Percentiles rank a stretch among this genome's conserved stretches.
phyloP scores from a whole-genome alignment of 1,140 invertebrate genomes.

The Drosophila prosaltans region DNA sequence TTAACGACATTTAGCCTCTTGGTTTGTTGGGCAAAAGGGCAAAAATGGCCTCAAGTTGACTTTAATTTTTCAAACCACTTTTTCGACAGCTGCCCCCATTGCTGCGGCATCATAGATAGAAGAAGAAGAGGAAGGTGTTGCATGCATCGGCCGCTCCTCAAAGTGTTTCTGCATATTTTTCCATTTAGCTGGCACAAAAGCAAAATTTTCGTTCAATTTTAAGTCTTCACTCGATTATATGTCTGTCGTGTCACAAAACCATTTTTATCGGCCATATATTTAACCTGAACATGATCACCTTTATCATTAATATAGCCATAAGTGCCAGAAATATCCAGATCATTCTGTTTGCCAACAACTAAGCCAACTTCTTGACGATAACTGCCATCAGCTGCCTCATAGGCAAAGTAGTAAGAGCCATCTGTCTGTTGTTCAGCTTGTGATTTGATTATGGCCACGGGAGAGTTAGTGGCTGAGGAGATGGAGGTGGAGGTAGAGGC shows the following conservation, averaged over 20 bases:
- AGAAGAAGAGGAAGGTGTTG: slow-evolving; percentile 15
- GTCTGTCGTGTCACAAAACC: slow-evolving; percentile 87
- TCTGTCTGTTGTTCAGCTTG: slow-evolving; percentile 63
- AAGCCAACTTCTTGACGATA: slow-evolving; percentile 75
- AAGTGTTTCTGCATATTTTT: slow-evolving; percentile 19
- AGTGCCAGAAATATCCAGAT: slow-evolving; percentile 82
- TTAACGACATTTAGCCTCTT: slow-evolving; percentile 55
- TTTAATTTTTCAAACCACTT: slow-evolving; percentile 12
- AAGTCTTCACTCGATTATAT: slow-evolving; percentile 82
- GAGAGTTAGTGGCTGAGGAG: slow-evolving; percentile 18
- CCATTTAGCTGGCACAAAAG: slow-evolving; percentile 16
- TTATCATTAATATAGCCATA: slow-evolving; percentile 86
- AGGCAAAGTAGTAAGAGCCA: slow-evolving; percentile 75
- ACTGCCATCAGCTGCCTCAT: slow-evolving; percentile 69
- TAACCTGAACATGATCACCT: slow-evolving; percentile 88
- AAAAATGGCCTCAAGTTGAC: slow-evolving; percentile 35
- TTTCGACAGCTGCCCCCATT: slow-evolving; percentile 17
- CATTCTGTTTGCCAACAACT: slow-evolving; percentile 46
- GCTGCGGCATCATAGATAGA: slow-evolving; percentile 27
- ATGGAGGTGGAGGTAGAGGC: slow-evolving; percentile 16
- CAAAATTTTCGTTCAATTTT: slow-evolving; percentile 15
- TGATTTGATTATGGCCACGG: slow-evolving; percentile 63
- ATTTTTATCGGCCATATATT: slow-evolving; percentile 87
- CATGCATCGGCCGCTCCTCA: slow-evolving; percentile 4
- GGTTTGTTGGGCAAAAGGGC: slow-evolving; percentile 46